Evolutionary conservation across 2,797 vertebrate species (phyloP).

Genomic region (Chlorospingus flavigularis): DNA sequence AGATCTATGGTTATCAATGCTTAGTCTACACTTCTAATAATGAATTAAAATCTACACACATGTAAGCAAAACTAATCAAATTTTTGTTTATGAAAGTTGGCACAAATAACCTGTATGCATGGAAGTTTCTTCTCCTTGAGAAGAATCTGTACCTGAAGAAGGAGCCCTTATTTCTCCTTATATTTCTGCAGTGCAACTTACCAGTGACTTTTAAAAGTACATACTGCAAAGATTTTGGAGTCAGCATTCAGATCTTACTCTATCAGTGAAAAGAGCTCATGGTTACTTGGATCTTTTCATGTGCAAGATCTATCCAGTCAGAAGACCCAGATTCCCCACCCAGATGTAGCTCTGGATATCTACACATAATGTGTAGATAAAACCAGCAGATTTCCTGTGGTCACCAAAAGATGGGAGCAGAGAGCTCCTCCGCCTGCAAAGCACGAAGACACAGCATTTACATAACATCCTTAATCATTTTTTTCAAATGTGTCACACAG

Average conservation of each 20-base stretch:
- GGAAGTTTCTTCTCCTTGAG: neutral
- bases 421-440: neutral
- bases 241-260: neutral
- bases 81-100: neutral
- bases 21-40: neutral
- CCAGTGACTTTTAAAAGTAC: neutral
- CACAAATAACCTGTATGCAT: neutral
- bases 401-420: conserved; percentile 38
- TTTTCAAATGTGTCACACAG: conserved; percentile 48
- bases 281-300: neutral
- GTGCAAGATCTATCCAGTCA: neutral
- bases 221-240: neutral
- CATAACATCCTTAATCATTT: neutral
- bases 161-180: neutral
- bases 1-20: neutral
- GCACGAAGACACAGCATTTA: neutral
- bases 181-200: neutral
- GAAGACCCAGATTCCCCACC: neutral
- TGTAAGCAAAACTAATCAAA: neutral
- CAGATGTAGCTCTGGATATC: neutral
- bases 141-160: neutral
- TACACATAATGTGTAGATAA: neutral
- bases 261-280: neutral
- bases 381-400: neutral
- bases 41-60: neutral